Conservation (phyloP, 1,140 invertebrate genomes). For the Listronotus oregonensis region DNA sequence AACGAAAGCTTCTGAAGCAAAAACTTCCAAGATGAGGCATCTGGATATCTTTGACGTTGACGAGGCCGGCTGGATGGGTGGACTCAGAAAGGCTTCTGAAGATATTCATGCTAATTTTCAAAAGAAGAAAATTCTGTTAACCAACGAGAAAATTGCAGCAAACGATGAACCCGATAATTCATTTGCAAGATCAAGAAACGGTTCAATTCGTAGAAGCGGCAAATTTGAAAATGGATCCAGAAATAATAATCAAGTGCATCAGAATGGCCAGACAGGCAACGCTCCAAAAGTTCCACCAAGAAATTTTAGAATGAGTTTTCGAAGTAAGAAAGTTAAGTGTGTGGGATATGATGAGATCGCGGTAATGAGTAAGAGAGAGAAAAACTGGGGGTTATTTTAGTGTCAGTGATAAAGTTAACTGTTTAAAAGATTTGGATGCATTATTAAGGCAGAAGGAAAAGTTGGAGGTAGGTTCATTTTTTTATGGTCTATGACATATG, state of each 20-base stretch:
- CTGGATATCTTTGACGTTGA: constrained; percentile 53
- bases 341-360: constrained; percentile 35
- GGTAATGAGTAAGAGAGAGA: constrained; percentile 35
- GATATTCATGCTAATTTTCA: constrained; percentile 22
- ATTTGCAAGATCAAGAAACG: constrained; percentile 34
- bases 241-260: too few species aligned
- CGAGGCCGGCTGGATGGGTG: constrained; percentile 42
- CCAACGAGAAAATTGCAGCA: constrained; percentile 1
- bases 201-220: constrained; percentile 27
- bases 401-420: constrained; percentile 36
- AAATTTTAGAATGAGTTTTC: constrained; percentile 28
- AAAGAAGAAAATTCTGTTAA: constrained; percentile 26
- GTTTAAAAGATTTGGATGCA: constrained; percentile 40
- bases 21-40: constrained; percentile 63
- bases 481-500: too few species aligned
- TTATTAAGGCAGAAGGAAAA: constrained; percentile 3
- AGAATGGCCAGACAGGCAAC: neutral
- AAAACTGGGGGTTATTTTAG: constrained; percentile 36
- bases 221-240: constrained; percentile 22
- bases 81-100: constrained; percentile 39
- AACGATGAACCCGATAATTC: constrained; percentile 14
- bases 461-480: constrained; percentile 26
- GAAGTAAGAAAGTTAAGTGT: constrained; percentile 23
- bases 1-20: constrained; percentile 64
- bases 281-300: constrained; percentile 12